phyloP scores from a whole-genome alignment of 2,113 vertebrate species.

The Rhinoderma darwinii region DNA sequence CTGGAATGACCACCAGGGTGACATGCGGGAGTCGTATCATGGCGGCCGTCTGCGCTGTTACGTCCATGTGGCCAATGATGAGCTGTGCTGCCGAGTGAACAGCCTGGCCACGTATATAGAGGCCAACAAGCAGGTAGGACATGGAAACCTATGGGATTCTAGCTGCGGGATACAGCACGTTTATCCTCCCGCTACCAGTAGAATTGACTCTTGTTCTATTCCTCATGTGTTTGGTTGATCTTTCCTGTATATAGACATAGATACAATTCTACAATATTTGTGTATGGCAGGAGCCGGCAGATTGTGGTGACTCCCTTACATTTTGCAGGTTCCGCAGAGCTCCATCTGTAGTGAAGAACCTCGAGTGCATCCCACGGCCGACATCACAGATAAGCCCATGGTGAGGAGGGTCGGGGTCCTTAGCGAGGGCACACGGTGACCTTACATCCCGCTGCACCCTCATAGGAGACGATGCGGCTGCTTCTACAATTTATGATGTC shows the following conservation, averaged over 20 bases:
- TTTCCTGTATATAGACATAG: too few relatives aligned
- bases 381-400: constrained; percentile 83
- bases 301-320: not conserved
- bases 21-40: constrained; percentile 86
- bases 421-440: too few relatives aligned
- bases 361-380: constrained; percentile 83
- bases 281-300: not conserved
- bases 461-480: too few relatives aligned
- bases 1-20: constrained; percentile 90
- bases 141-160: not conserved
- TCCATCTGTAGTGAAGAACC: constrained; percentile 81
- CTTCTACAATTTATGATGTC: too few relatives aligned
- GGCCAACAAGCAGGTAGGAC: constrained; percentile 90
- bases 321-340: constrained; percentile 81
- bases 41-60: constrained; percentile 90
- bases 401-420: constrained; percentile 79
- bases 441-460: not conserved
- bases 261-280: not conserved
- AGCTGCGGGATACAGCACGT: too few relatives aligned
- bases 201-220: too few relatives aligned
- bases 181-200: too few relatives aligned
- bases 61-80: constrained; percentile 91
- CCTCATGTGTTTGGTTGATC: too few relatives aligned
- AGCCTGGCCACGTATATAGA: constrained; percentile 93
- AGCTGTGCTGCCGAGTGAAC: constrained; percentile 91